These are phyloP conservation scores for Eupithecia subfuscata DNA, from an alignment of 2,888 invertebrate genomes.

Conservation along the genomic window DNA sequence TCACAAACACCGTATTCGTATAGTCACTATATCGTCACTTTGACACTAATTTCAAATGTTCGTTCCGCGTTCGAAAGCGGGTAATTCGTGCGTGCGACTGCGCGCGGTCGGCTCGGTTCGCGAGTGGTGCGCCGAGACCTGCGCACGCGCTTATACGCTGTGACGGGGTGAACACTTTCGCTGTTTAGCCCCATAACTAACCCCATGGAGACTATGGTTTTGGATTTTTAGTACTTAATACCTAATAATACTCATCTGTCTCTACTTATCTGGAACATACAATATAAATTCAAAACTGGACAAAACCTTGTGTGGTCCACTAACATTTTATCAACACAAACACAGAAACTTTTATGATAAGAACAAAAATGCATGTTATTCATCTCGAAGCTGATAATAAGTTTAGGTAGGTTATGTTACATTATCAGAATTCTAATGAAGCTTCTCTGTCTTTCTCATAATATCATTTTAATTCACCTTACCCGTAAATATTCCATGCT, in stretches of 20 bases:
- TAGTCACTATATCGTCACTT: constrained; percentile 28
- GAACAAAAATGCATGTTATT: constrained; percentile 4
- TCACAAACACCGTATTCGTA: constrained; percentile 21
- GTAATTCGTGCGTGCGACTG: constrained; percentile 43
- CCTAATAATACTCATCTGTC: too few relatives aligned
- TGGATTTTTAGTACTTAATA: neutral
- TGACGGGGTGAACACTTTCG: constrained; percentile 73
- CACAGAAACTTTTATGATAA: neutral
- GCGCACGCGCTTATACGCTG: constrained; percentile 71
- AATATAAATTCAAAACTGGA: neutral
- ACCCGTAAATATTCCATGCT: too few relatives aligned
- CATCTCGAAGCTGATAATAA: constrained; percentile 26
- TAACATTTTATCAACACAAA: neutral
- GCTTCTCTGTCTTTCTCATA: too few relatives aligned
- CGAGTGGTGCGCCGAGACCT: constrained; percentile 67
- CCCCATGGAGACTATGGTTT: constrained; percentile 20
- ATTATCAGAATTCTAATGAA: constrained; percentile 1
- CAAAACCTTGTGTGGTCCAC: neutral
- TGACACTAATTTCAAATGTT: constrained; percentile 24
- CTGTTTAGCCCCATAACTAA: constrained; percentile 48
- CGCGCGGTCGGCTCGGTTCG: constrained; percentile 64
- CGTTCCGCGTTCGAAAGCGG: constrained; percentile 42
- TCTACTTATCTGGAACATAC: neutral
- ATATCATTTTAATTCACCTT: too few relatives aligned
- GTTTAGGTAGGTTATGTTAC: constrained; percentile 1